Conservation (phyloP, 1,140 invertebrate genomes). For the Euglossa dilemma region DNA sequence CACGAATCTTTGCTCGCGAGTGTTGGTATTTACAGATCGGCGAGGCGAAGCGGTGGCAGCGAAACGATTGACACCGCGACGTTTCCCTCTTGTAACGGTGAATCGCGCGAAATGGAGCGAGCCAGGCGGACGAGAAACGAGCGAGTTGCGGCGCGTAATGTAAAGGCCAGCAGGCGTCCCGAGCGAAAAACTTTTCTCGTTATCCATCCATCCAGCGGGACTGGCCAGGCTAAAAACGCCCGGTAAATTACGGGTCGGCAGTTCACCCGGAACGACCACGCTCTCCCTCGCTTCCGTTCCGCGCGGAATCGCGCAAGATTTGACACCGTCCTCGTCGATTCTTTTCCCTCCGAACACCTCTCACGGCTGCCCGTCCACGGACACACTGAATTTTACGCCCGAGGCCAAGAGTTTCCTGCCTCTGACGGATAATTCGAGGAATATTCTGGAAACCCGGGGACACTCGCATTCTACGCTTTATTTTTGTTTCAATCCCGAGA, state of each 20-base stretch:
- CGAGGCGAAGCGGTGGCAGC: background rate
- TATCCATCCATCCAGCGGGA: conserved; percentile 65
- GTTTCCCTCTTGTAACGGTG: conserved; percentile 43
- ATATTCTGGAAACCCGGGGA: no score
- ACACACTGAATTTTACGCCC: background rate
- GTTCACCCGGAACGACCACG: conserved; percentile 54
- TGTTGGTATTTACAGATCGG: background rate
- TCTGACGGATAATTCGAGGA: no score
- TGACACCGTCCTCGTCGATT: background rate
- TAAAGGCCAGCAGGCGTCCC: conserved; percentile 64
- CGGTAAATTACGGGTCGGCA: conserved; percentile 61
- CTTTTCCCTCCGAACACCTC: background rate
- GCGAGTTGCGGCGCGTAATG: conserved; percentile 60
- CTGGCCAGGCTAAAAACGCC: conserved; percentile 53
- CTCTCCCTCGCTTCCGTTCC: background rate
- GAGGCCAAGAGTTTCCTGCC: background rate
- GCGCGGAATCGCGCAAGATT: conserved; percentile 39
- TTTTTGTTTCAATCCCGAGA: no score
- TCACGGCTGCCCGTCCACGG: background rate
- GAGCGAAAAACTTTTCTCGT: conserved; percentile 69
- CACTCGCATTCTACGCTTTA: no score
- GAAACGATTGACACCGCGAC: conserved; percentile 47
- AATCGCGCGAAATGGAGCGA: conserved; percentile 64
- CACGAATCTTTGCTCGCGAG: background rate
- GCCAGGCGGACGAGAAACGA: conserved; percentile 43